Percentiles rank a stretch among this genome's conserved stretches.
These are phyloP conservation scores for Drosophila quadrilineata DNA, from an alignment of 1,140 invertebrate species.

Conservation along the genomic window DNA sequence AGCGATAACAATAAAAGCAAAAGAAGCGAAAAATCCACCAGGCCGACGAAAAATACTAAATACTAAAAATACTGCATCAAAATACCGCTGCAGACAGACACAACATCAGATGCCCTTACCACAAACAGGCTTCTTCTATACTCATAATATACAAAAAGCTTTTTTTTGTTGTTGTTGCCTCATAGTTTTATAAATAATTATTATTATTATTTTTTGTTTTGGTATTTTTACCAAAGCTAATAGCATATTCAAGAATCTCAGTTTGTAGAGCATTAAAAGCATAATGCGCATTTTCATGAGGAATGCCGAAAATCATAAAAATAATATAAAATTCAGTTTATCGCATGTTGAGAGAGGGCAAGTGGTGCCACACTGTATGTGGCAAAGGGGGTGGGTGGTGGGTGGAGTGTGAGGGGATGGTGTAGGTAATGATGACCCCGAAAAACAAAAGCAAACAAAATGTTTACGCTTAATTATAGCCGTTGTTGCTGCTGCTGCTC, in stretches of 20 bases:
- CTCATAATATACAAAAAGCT: no score
- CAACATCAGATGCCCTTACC: neutral
- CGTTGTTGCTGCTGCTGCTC: conserved; percentile 5
- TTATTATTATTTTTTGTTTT: no score
- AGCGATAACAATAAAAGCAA: conserved; percentile 16
- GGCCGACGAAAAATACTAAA: neutral
- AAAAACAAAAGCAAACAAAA: conserved; percentile 26
- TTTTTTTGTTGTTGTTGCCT: no score
- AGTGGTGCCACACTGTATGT: no score
- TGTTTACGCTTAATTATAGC: conserved; percentile 28
- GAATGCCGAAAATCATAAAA: conserved; percentile 25
- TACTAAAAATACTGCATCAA: neutral
- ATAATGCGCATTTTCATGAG: conserved; percentile 15
- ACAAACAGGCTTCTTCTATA: no score
- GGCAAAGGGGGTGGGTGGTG: neutral
- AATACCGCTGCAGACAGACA: no score
- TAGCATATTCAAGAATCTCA: neutral
- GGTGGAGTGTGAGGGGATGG: neutral
- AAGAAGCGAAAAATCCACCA: neutral
- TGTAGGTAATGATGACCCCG: neutral
- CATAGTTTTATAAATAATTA: no score
- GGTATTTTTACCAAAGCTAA: neutral
- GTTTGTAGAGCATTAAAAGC: conserved; percentile 11
- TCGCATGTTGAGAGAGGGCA: no score
- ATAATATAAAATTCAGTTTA: conserved; percentile 21